These are phyloP conservation scores for Tragopan temminckii DNA, from an alignment of 2,797 vertebrate genomes.

Conservation along the genomic window DNA sequence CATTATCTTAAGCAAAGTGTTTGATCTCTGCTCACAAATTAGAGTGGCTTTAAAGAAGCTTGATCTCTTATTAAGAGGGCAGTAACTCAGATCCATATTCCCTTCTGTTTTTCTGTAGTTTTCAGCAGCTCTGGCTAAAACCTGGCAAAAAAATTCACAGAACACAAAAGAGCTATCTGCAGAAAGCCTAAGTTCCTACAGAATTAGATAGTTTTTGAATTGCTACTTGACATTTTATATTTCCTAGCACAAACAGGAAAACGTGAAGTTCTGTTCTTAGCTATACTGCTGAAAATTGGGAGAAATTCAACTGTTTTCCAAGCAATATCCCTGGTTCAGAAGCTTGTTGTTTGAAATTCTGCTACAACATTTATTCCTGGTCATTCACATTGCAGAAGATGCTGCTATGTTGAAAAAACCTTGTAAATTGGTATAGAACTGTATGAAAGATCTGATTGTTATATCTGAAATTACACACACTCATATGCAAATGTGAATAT, in stretches of 20 bases:
- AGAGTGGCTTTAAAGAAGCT: neutral
- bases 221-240: neutral
- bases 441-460: neutral
- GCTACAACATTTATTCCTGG: neutral
- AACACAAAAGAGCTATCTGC: neutral
- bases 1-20: neutral
- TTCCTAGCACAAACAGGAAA: neutral
- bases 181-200: neutral
- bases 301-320: slow-evolving; percentile 2
- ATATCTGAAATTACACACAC: neutral
- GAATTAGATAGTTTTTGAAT: neutral
- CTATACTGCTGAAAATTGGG: neutral
- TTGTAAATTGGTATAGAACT: neutral
- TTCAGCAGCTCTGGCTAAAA: slow-evolving; percentile 5
- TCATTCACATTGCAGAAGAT: neutral
- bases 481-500: fast-evolving
- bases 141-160: neutral
- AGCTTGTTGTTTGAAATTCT: neutral
- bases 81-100: neutral
- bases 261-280: neutral
- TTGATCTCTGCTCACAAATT: neutral
- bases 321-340: neutral
- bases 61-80: neutral
- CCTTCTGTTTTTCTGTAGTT: neutral
- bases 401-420: neutral